Percentiles rank a stretch among this genome's conserved stretches.
phyloP scores from a whole-genome alignment of 2,113 vertebrate species.

The Alouatta palliata region DNA sequence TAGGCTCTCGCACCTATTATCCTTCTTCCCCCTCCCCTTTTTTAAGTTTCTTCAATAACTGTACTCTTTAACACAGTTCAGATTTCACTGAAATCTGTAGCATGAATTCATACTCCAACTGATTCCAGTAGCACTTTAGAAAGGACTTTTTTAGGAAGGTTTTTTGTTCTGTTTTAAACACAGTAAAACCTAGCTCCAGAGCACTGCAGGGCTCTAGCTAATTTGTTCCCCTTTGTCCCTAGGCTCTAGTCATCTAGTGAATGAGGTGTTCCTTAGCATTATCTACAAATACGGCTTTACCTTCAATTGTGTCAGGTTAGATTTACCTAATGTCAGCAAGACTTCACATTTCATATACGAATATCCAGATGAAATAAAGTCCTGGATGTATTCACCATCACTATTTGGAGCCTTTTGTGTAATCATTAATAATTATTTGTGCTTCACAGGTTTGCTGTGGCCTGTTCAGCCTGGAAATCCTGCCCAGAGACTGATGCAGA shows the following conservation, averaged over 20 bases:
- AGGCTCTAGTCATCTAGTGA: not conserved
- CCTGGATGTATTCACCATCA: not conserved
- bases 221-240: not conserved
- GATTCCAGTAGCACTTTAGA: not conserved
- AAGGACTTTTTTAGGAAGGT: not conserved
- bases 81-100: not conserved
- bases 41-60: not conserved
- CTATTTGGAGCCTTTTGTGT: not conserved
- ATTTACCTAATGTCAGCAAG: not conserved
- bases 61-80: conserved; percentile 1
- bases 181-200: not conserved
- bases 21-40: not conserved
- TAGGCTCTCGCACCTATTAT: not conserved
- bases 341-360: not conserved
- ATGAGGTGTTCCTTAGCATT: not conserved
- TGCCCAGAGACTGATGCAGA: conserved; percentile 90
- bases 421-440: conserved; percentile 18
- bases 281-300: not conserved
- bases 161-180: not conserved
- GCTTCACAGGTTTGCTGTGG: conserved; percentile 86
- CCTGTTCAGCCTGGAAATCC: conserved; percentile 92
- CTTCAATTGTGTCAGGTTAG: not conserved
- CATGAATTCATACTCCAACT: not conserved
- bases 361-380: not conserved
- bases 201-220: not conserved